Percentiles rank a stretch among this genome's conserved stretches.
These are phyloP conservation scores for Drosophila obscura DNA, from an alignment of 1,140 invertebrate genomes.

Conservation along the genomic window DNA sequence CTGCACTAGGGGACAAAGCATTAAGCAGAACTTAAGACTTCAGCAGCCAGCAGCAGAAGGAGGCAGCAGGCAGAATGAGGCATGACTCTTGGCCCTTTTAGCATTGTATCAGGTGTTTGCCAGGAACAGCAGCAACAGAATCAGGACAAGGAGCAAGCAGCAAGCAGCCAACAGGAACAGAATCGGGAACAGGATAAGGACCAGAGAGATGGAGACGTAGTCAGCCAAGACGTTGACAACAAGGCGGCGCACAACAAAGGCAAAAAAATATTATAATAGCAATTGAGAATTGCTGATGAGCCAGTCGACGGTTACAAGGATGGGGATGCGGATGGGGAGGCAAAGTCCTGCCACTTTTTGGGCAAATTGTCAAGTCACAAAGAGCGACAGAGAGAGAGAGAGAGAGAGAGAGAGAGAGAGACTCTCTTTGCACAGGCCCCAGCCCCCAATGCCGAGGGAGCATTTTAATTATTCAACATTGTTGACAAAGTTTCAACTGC, in stretches of 20 bases:
- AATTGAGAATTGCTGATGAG: conserved; percentile 83
- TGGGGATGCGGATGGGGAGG: conserved; percentile 3
- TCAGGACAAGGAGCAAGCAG: too few species aligned
- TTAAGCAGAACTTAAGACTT: conserved; percentile 66
- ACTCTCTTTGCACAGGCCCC: conserved; percentile 55
- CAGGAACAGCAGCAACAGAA: conserved; percentile 22
- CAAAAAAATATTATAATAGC: conserved; percentile 83
- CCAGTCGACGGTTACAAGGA: conserved; percentile 39
- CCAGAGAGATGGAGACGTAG: conserved; percentile 5
- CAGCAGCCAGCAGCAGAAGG: conserved; percentile 9
- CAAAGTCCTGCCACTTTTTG: conserved; percentile 28
- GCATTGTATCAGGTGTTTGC: conserved; percentile 80
- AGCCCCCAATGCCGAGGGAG: conserved; percentile 69
- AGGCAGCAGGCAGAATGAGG: conserved; percentile 8
- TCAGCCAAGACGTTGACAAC: conserved; percentile 13
- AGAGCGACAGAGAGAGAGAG: background rate
- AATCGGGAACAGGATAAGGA: too few species aligned
- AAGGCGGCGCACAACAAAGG: conserved; percentile 30
- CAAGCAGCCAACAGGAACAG: too few species aligned
- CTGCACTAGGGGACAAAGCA: conserved; percentile 67
- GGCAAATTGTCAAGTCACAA: conserved; percentile 60
- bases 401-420: background rate
- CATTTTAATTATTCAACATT: conserved; percentile 83
- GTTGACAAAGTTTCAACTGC: conserved; percentile 80
- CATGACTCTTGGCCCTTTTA: conserved; percentile 40